Conservation (phyloP, 2,888 invertebrate genomes). For the Brachycybe producta region DNA sequence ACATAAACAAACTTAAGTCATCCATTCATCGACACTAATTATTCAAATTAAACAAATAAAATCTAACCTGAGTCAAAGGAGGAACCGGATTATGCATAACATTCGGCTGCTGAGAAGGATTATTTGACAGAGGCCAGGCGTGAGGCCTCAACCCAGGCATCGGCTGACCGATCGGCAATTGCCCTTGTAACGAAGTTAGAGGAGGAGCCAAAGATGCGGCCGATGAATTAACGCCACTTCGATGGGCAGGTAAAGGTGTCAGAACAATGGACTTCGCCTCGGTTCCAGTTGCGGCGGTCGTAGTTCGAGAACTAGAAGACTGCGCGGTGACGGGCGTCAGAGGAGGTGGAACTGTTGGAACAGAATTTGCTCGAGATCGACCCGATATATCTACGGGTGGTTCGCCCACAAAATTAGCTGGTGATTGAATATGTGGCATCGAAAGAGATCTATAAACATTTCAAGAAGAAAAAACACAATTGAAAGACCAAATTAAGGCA, state of each 20-base stretch:
- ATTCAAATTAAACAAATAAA: too few species aligned
- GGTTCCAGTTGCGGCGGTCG: background rate
- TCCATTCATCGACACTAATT: too few species aligned
- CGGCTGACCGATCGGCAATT: constrained; percentile 20
- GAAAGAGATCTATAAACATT: constrained; percentile 19
- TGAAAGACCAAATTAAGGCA: background rate
- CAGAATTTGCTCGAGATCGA: constrained; percentile 16
- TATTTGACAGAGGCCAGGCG: constrained; percentile 16
- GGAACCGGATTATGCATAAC: background rate
- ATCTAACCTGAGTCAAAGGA: constrained; percentile 6
- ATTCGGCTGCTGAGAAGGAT: constrained; percentile 2
- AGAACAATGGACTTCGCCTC: constrained; percentile 3
- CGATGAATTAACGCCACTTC: background rate
- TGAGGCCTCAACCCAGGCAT: constrained; percentile 20
- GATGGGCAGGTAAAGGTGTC: constrained; percentile 9
- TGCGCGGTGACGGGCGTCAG: background rate
- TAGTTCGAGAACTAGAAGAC: background rate
- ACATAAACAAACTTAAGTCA: too few species aligned
- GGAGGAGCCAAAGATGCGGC: background rate
- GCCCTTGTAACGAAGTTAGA: constrained; percentile 1
- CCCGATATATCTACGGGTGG: constrained; percentile 13
- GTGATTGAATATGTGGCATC: constrained; percentile 12
- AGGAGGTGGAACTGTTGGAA: constrained; percentile 13
- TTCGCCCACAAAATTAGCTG: constrained; percentile 15
- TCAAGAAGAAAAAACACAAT: background rate